These are phyloP conservation scores for Oxyscelio sp. DNA, from an alignment of 2,888 invertebrate species.

Conservation along the genomic window DNA sequence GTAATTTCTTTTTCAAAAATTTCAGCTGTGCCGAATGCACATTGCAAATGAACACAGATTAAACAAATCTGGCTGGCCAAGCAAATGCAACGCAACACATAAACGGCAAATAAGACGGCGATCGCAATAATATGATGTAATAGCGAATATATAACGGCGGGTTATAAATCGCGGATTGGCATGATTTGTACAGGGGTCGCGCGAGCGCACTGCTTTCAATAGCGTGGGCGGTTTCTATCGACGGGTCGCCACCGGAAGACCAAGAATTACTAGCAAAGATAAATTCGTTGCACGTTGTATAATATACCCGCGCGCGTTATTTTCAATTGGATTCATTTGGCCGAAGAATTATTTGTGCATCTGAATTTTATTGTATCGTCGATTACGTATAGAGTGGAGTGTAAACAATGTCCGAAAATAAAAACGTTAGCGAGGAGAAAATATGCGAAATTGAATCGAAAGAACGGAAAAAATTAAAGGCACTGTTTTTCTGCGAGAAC, in stretches of 20 bases:
- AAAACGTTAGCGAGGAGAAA: background rate
- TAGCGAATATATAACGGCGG: slow-evolving; percentile 44
- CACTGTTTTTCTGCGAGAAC: slow-evolving; percentile 26
- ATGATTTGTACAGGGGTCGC: slow-evolving; percentile 64
- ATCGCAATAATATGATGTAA: slow-evolving; percentile 39
- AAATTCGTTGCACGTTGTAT: slow-evolving; percentile 51
- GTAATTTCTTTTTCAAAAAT: too few species aligned
- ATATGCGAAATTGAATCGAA: background rate
- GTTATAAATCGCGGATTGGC: slow-evolving; percentile 68
- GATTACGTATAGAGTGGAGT: background rate
- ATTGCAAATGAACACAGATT: slow-evolving; percentile 16
- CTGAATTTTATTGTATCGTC: background rate
- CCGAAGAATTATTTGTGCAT: background rate
- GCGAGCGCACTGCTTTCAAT: slow-evolving; percentile 51
- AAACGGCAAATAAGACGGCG: slow-evolving; percentile 55
- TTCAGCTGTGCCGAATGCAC: too few species aligned
- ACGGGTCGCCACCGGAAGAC: slow-evolving; percentile 60
- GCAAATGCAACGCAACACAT: slow-evolving; percentile 25
- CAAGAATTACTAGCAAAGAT: slow-evolving; percentile 63
- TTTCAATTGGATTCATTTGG: slow-evolving; percentile 20
- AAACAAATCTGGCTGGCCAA: slow-evolving; percentile 5
- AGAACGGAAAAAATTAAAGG: background rate
- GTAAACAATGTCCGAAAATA: background rate
- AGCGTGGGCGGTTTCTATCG: slow-evolving; percentile 62
- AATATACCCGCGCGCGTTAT: slow-evolving; percentile 40